Conservation (phyloP, 2,797 vertebrate species). For the Schizopygopsis pylzovi region DNA sequence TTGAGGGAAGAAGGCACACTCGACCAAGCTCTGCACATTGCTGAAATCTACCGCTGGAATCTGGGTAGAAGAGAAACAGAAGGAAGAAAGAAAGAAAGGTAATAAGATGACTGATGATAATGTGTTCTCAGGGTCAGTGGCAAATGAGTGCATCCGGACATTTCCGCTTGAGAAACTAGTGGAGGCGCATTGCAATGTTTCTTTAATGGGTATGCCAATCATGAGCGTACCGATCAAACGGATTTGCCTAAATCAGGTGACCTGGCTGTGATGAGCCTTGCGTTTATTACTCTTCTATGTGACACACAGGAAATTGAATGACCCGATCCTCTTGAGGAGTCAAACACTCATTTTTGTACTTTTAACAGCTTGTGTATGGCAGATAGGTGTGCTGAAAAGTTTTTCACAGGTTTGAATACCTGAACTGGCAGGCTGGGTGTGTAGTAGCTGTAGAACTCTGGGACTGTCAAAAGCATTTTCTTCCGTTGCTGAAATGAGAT, state of each 20-base stretch:
- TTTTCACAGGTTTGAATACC: constrained; percentile 55
- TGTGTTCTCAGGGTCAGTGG: constrained; percentile 43
- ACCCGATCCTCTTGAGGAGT: constrained; percentile 42
- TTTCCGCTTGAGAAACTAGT: constrained; percentile 47
- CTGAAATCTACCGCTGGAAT: constrained; percentile 52
- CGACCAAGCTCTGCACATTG: constrained; percentile 61
- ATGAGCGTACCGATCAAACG: constrained; percentile 49
- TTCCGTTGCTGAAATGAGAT: constrained; percentile 53
- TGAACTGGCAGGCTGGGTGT: constrained; percentile 46
- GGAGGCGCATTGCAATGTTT: constrained; percentile 37
- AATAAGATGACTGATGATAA: constrained; percentile 22
- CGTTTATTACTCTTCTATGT: constrained; percentile 42
- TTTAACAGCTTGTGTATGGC: constrained; percentile 31
- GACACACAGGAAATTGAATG: constrained; percentile 61
- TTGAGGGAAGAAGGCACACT: constrained; percentile 68
- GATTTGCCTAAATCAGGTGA: constrained; percentile 72
- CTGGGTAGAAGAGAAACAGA: constrained; percentile 37
- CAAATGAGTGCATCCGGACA: constrained; percentile 11
- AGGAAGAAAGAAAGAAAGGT: neutral
- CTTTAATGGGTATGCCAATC: constrained; percentile 65
- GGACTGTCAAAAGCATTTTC: constrained; percentile 51
- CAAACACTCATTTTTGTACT: constrained; percentile 44
- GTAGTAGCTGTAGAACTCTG: constrained; percentile 51
- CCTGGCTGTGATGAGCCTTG: constrained; percentile 71
- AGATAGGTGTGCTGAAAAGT: constrained; percentile 41